Evolutionary conservation across 2,797 vertebrate genomes (phyloP).

Genomic region (Morelia viridis): DNA sequence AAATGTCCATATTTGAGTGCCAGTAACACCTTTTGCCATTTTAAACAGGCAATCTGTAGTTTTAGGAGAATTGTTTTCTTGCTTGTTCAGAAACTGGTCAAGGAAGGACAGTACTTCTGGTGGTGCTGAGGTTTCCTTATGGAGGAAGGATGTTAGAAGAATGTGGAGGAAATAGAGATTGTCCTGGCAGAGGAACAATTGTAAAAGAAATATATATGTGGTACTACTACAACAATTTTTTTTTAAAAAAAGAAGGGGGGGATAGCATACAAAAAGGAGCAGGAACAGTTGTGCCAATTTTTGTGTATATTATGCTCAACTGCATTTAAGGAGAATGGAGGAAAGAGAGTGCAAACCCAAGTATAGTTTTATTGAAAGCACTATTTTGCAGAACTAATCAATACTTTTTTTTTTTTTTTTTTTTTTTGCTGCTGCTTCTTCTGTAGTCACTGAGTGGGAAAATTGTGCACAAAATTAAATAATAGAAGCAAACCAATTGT

Average conservation of each 20-base stretch:
- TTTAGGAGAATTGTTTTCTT: background rate
- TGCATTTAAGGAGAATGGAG: background rate
- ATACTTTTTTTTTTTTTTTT: background rate
- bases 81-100: background rate
- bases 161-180: background rate
- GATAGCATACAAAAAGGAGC: background rate
- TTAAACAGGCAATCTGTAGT: background rate
- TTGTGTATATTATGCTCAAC: background rate
- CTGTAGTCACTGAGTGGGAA: background rate
- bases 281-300: background rate
- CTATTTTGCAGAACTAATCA: slow-evolving; percentile 8
- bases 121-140: background rate
- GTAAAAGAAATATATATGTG: background rate
- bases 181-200: background rate
- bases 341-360: background rate
- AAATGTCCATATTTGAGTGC: background rate
- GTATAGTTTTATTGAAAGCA: background rate
- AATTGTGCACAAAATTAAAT: background rate
- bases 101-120: background rate
- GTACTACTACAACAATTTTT: background rate
- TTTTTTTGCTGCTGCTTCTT: background rate
- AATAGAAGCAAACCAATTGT: background rate
- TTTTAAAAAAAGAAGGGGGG: too few species aligned
- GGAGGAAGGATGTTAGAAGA: background rate
- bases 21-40: background rate